These are phyloP conservation scores for Tympanoctomys barrerae DNA, from an alignment of 2,797 vertebrate species.

Conservation along the genomic window DNA sequence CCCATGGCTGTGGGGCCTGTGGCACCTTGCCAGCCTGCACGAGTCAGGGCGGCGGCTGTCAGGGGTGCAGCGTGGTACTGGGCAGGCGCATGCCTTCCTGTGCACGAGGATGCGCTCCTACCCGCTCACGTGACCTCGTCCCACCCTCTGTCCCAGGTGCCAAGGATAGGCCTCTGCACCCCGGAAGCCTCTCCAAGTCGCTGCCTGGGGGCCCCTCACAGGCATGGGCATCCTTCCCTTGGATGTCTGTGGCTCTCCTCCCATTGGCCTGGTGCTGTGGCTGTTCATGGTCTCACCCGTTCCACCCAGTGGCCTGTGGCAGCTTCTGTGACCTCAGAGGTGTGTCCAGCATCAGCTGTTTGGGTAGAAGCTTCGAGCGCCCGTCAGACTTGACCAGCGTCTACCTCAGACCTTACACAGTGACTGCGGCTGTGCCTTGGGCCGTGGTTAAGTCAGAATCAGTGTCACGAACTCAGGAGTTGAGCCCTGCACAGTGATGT, in stretches of 20 bases:
- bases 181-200: not conserved
- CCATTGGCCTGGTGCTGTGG: too few species aligned
- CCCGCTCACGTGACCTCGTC: not conserved
- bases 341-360: too few species aligned
- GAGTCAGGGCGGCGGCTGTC: not conserved
- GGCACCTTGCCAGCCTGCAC: not conserved
- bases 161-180: not conserved
- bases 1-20: not conserved
- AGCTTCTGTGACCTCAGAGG: fast-evolving
- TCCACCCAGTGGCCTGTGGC: fast-evolving
- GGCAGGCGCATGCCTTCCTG: not conserved
- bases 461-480: not conserved
- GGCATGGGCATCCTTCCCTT: not conserved
- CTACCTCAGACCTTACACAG: not conserved
- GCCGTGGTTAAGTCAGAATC: not conserved
- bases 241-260: not conserved
- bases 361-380: fast-evolving
- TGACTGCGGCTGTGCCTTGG: not conserved
- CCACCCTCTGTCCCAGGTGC: too few species aligned
- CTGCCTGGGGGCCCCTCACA: not conserved
- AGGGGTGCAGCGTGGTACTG: not conserved
- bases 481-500: fast-evolving
- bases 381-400: not conserved
- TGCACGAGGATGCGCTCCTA: fast-evolving
- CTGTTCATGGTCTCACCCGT: not conserved